phyloP scores from a whole-genome alignment of 2,797 vertebrate species.

The Lerista edwardsae region DNA sequence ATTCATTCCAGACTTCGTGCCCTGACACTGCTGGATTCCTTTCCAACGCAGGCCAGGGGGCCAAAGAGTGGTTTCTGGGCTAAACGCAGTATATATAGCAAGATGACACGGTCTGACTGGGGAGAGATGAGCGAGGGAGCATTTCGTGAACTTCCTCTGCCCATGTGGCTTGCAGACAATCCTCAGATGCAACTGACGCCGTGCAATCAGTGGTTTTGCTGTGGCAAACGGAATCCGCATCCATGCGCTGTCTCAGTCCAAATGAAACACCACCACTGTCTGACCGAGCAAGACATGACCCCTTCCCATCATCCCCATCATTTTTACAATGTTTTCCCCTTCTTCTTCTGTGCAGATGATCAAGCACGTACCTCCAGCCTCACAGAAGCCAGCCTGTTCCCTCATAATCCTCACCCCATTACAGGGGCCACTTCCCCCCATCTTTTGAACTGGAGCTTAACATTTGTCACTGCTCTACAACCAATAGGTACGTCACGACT shows the following conservation, averaged over 20 bases:
- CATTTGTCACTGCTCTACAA: too few relatives aligned
- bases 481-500: too few relatives aligned
- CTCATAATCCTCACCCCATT: not conserved
- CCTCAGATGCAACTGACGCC: constrained; percentile 1
- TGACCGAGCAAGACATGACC: not conserved
- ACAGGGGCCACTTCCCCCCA: not conserved
- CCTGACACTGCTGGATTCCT: constrained; percentile 62
- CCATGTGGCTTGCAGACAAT: constrained; percentile 13
- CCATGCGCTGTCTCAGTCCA: not conserved
- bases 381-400: not conserved
- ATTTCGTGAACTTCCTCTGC: constrained; percentile 10
- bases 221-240: not conserved
- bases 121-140: constrained; percentile 18
- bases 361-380: not conserved
- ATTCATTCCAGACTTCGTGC: constrained; percentile 66
- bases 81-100: not conserved
- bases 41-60: constrained; percentile 49
- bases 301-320: not conserved
- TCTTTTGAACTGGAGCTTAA: not conserved
- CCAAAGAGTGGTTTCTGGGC: constrained; percentile 13
- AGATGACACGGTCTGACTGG: not conserved
- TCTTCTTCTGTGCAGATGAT: not conserved
- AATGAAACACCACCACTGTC: constrained; percentile 8
- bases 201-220: constrained; percentile 25
- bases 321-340: not conserved